These are phyloP conservation scores for Drosophila nannoptera DNA, from an alignment of 1,140 invertebrate species.

Conservation along the genomic window DNA sequence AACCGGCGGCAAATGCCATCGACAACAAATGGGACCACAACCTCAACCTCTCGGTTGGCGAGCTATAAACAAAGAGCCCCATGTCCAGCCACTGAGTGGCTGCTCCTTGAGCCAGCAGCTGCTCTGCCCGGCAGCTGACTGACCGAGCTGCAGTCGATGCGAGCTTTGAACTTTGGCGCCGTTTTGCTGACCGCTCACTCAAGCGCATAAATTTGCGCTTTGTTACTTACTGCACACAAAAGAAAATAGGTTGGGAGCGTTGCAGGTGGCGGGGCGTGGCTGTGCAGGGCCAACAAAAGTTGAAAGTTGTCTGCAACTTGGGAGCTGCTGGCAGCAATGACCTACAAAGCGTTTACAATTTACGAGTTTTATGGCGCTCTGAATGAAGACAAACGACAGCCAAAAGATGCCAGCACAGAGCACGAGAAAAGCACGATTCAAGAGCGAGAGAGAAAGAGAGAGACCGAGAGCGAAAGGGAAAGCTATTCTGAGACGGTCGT, in stretches of 20 bases:
- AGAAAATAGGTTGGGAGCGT: not conserved
- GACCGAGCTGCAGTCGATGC: constrained; percentile 20
- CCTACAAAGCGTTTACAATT: constrained; percentile 74
- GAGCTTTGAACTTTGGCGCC: constrained; percentile 74
- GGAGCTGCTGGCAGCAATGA: constrained; percentile 51
- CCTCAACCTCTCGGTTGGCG: constrained; percentile 5
- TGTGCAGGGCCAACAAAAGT: constrained; percentile 25
- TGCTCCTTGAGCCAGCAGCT: not conserved
- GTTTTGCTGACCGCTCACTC: constrained; percentile 64
- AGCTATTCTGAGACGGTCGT: constrained; percentile 19
- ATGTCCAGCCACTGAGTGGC: constrained; percentile 60
- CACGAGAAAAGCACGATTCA: too few species aligned
- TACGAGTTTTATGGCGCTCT: constrained; percentile 59
- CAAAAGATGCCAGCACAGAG: constrained; percentile 9
- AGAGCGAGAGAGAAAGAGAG: not conserved
- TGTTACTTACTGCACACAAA: constrained; percentile 19
- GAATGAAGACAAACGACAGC: constrained; percentile 72
- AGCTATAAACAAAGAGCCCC: constrained; percentile 2
- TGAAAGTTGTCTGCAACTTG: constrained; percentile 44
- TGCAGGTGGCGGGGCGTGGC: not conserved
- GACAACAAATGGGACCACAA: constrained; percentile 30
- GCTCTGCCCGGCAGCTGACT: constrained; percentile 9
- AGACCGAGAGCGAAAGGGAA: not conserved
- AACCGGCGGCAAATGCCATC: constrained; percentile 27
- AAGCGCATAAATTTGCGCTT: constrained; percentile 65